A percentile compares a stretch with the other conserved stretches of the same genome.
Conservation (phyloP, 1,140 invertebrate species). For the Dendroctonus ponderosae region DNA sequence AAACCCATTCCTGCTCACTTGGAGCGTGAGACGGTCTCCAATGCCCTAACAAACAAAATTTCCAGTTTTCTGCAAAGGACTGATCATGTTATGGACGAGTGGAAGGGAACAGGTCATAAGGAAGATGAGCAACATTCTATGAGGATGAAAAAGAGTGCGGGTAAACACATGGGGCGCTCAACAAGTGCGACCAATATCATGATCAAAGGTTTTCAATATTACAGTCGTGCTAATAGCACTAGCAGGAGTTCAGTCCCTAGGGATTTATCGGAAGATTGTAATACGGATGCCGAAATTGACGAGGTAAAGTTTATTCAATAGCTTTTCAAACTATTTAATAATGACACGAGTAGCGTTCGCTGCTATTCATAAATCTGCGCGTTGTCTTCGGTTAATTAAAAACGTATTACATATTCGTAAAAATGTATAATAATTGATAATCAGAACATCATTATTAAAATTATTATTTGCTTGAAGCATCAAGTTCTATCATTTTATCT, state of each 20-base stretch:
- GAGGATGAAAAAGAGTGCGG: slow-evolving; percentile 46
- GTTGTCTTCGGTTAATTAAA: too few relatives aligned
- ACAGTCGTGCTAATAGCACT: slow-evolving; percentile 57
- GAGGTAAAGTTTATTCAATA: slow-evolving; percentile 51
- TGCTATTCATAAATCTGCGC: too few relatives aligned
- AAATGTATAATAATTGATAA: too few relatives aligned
- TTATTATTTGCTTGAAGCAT: too few relatives aligned
- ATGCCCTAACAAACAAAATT: slow-evolving; percentile 71
- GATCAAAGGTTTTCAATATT: slow-evolving; percentile 74
- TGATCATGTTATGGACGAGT: slow-evolving; percentile 83
- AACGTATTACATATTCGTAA: too few relatives aligned
- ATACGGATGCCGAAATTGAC: slow-evolving; percentile 61
- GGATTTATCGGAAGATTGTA: slow-evolving; percentile 55
- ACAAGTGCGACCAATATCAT: slow-evolving; percentile 74
- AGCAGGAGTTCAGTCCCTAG: slow-evolving; percentile 55
- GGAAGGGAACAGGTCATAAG: slow-evolving; percentile 64
- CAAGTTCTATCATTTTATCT: too few relatives aligned
- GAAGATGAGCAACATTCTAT: slow-evolving; percentile 53
- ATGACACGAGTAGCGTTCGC: too few relatives aligned
- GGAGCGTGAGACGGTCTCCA: slow-evolving; percentile 72
- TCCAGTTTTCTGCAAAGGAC: slow-evolving; percentile 76
- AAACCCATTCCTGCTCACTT: slow-evolving; percentile 69
- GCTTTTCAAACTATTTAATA: too few relatives aligned
- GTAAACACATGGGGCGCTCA: slow-evolving; percentile 60
- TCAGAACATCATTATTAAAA: too few relatives aligned